Evolutionary conservation across 2,113 vertebrate genomes (phyloP), one percentile per base, ranked within the genome.

Genomic region (Ardeotis arabs): DNA sequence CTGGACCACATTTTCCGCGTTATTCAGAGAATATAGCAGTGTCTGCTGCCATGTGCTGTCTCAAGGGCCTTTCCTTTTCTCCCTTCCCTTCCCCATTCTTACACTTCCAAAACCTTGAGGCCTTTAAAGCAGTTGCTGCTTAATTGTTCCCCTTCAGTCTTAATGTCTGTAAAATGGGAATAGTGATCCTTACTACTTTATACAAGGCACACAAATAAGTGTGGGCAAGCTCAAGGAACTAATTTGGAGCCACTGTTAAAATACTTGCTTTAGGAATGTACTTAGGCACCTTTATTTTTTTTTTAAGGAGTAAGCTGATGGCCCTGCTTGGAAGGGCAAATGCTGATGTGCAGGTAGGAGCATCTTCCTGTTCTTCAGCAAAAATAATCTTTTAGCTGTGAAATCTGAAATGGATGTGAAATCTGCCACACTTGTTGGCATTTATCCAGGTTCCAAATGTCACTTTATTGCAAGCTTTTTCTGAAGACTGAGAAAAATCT

Each of bases 11-110:
- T 41, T 80, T 45, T 31, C 14, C 31, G 68, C 9, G 4, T 53
- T 53, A 18, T 37, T 53, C 45, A n/a, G 22, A 25, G 39, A 33
- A n/a, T 24, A 29, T 3, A n/a, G 45, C 23, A 39, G 15, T 6
- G 1, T 41, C 47, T 41, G 10, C 45, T 55, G 37, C 12, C 1
- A 3, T 5, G 9, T 28, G 3, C 41, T 24, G 7, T 50, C 14
- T 41, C 13, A 33, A 8, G 35, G 29, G 39, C 39, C 31, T 68
- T 83, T 28, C 25, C 22, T 63, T 63, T 63, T 47, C 29, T 84
- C 31, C 23, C 13, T 14, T 47, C 7, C 41, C 17, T 49, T 77
- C n/a, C 10, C 24, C 5, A 3, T 31, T 62, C 63, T 47, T 62
- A 47, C 3, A 56, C 56, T 41, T 39, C 56, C 56, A 55, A 69